Evolutionary conservation across 2,888 invertebrate species (phyloP).

Genomic region (Phoronis australis): DNA sequence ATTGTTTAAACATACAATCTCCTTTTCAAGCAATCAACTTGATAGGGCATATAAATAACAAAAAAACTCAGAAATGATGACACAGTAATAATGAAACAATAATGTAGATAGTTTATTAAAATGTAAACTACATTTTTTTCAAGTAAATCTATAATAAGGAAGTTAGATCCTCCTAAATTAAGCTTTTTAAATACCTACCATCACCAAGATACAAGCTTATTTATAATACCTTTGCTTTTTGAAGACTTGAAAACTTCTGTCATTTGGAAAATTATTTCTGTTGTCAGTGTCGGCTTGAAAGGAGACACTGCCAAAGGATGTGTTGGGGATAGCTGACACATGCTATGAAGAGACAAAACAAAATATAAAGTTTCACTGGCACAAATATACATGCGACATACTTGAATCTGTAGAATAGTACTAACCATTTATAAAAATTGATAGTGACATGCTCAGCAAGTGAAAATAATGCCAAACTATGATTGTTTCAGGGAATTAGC

Average conservation of each 20-base stretch:
- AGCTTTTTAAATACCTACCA: slow-evolving; percentile 1
- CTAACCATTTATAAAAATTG: too few species aligned
- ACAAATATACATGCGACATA: too few species aligned
- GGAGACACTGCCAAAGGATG: slow-evolving; percentile 64
- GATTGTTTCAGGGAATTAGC: too few species aligned
- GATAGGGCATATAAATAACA: too few species aligned
- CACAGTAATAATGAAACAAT: too few species aligned
- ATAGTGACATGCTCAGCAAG: too few species aligned
- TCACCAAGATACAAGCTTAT: not conserved
- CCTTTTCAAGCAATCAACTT: too few species aligned
- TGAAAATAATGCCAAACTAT: too few species aligned
- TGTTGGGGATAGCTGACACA: slow-evolving; percentile 20
- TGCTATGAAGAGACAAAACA: slow-evolving; percentile 8
- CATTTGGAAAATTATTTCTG: slow-evolving; percentile 71
- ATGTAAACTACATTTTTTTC: not conserved
- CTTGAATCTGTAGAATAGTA: too few species aligned
- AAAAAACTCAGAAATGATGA: too few species aligned
- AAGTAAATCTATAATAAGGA: not conserved
- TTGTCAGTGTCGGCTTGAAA: slow-evolving; percentile 84
- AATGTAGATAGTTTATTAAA: too few species aligned
- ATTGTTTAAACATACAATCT: too few species aligned
- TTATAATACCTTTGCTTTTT: slow-evolving; percentile 63
- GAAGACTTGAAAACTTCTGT: slow-evolving; percentile 69
- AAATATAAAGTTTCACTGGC: not conserved
- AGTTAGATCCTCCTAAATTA: not conserved